Evolutionary conservation across 2,113 vertebrate species (phyloP), one percentile per base, ranked within the genome.

Genomic region (Arvicanthis niloticus): DNA sequence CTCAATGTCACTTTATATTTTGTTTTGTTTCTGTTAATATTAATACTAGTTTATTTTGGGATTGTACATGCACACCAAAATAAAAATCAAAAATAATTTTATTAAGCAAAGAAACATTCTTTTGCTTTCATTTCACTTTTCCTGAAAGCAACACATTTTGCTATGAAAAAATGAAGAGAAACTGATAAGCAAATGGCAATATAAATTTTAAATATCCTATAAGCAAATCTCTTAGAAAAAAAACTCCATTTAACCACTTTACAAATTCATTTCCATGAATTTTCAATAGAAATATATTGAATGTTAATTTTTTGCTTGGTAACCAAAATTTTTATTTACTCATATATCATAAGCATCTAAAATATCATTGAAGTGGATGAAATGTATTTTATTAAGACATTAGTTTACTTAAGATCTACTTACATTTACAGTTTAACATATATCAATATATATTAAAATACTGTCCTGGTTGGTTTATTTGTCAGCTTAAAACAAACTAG

Each of bases 141-240:
- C 67, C 60, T 9, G 67, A 91, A 94, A 91, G 42, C 7, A 93
- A 85, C 65, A 80, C 11, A 85, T 91, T 86, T 86, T 58, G 60
- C 15, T 34, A 75, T 21, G n/a, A 17, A 56, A 91, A 97, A 88
- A 91, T n/a, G 9, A 93, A 58, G 84, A 88, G 1, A 3, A 72
- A 37, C 7, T 91, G 34, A 85, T 85, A 94, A 92, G 17, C 26
- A 85, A 65, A 89, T 78, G 56, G 34, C 3, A 84, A 96, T 80
- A 85, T 70, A 85, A 94, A 93, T 81, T 78, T 62, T 68, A 95
- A 96, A 91, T 93, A 19, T 76, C 7, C 24, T 48, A 62, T 65
- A 91, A 67, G 12, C 5, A 17, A 11, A 91, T 0, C 7, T 76
- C 51, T 58, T 76, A 93, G 12, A 58, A 77, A 86, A 77, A 86